Evolutionary conservation across 2,888 invertebrate species (phyloP).

Genomic region (Sinohyriopsis cumingii): DNA sequence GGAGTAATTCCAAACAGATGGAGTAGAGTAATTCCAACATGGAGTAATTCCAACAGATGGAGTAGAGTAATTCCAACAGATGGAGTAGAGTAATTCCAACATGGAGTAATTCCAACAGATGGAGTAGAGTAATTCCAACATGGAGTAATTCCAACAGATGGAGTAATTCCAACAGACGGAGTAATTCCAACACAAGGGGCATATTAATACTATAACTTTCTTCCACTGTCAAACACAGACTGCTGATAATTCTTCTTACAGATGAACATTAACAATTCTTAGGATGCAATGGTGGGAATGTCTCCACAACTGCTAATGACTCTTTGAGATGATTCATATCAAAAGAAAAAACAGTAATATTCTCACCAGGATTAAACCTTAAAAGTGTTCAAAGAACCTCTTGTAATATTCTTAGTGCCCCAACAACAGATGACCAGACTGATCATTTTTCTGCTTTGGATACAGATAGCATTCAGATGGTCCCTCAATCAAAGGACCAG

Average conservation of each 20-base stretch:
- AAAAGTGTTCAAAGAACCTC: constrained; percentile 20
- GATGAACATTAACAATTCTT: constrained; percentile 37
- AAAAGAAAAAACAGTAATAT: constrained; percentile 6
- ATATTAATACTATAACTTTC: constrained; percentile 61
- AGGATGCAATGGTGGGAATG: constrained; percentile 9
- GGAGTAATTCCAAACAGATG: constrained; percentile 64
- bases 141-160: constrained; percentile 63
- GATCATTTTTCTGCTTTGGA: too few species aligned
- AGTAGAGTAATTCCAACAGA: constrained; percentile 63
- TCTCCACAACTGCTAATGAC: constrained; percentile 19
- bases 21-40: too few species aligned
- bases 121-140: constrained; percentile 62
- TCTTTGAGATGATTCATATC: constrained; percentile 6
- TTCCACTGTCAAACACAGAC: constrained; percentile 35
- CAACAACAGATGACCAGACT: too few species aligned
- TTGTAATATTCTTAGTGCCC: constrained; percentile 17
- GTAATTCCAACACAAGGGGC: constrained; percentile 64
- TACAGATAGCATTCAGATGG: background rate
- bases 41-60: constrained; percentile 63
- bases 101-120: constrained; percentile 62
- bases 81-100: constrained; percentile 64
- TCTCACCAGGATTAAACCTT: constrained; percentile 15
- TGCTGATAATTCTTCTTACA: constrained; percentile 41
- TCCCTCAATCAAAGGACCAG: constrained; percentile 15
- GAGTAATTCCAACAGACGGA: constrained; percentile 64